A percentile compares a stretch with the other conserved stretches of the same genome.
These are phyloP conservation scores for Drosophila mercatorum DNA, from an alignment of 2,888 invertebrate species.

Conservation along the genomic window DNA sequence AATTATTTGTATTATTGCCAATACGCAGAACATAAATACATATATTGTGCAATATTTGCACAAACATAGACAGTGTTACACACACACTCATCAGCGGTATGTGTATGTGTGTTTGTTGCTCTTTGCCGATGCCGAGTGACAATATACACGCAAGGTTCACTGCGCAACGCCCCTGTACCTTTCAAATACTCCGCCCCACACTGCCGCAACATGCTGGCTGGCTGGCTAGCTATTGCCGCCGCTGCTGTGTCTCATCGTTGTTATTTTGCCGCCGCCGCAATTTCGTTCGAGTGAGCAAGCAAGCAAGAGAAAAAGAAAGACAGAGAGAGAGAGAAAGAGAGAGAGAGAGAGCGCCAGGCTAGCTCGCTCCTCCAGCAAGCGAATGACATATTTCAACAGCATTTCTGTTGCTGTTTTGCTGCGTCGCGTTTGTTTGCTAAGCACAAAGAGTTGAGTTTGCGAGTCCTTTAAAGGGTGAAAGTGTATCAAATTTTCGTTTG, in stretches of 20 bases:
- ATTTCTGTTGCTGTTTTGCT: conserved; percentile 37
- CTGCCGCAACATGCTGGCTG: conserved; percentile 58
- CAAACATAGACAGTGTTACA: conserved; percentile 27
- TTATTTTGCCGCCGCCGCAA: conserved; percentile 73
- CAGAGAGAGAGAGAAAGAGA: conserved; percentile 7
- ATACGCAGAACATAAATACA: conserved; percentile 65
- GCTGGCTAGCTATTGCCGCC: conserved; percentile 20
- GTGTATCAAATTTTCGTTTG: conserved; percentile 44
- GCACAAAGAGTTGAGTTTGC: conserved; percentile 21
- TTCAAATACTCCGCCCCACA: conserved; percentile 25
- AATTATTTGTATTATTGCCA: conserved; percentile 35
- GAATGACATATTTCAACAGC: conserved; percentile 73
- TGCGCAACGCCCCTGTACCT: conserved; percentile 68
- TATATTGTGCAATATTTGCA: conserved; percentile 71
- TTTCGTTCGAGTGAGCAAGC: conserved; percentile 41
- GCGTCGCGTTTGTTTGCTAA: conserved; percentile 29
- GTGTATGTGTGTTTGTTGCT: conserved; percentile 25
- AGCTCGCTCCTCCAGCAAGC: conserved; percentile 16
- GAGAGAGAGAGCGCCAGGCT: conserved; percentile 3
- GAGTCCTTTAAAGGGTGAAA: conserved; percentile 78
- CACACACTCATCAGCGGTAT: conserved; percentile 7
- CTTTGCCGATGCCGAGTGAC: conserved; percentile 33
- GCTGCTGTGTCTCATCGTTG: conserved; percentile 67
- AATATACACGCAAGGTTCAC: conserved; percentile 74
- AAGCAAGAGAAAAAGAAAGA: conserved; percentile 9